Conservation (phyloP, 1,140 invertebrate genomes). For the Eufriesea mexicana region DNA sequence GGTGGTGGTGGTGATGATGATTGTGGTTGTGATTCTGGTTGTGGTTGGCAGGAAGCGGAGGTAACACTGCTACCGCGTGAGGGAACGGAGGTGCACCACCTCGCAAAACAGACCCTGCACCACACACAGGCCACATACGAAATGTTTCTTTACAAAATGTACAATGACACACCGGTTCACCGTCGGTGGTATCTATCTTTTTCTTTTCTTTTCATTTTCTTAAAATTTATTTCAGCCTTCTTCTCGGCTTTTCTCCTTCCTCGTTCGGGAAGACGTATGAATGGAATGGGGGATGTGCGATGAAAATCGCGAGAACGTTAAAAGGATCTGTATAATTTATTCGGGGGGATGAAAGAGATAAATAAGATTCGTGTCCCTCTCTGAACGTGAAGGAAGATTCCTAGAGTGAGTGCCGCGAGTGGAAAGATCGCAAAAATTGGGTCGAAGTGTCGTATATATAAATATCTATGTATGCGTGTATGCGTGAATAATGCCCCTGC, state of each 20-base stretch:
- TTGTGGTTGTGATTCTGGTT: constrained; percentile 78
- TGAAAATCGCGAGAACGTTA: neutral
- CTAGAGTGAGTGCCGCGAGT: constrained; percentile 35
- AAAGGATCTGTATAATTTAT: neutral
- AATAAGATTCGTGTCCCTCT: neutral
- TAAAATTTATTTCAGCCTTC: neutral
- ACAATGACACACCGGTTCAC: constrained; percentile 31
- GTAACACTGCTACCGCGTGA: constrained; percentile 86
- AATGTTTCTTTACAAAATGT: constrained; percentile 54
- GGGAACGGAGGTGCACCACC: constrained; percentile 83
- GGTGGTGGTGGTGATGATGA: constrained; percentile 71
- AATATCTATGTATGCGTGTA: constrained; percentile 23
- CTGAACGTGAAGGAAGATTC: neutral
- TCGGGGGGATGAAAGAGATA: neutral
- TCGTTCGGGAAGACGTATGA: neutral
- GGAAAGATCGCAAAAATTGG: constrained; percentile 12
- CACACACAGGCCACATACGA: constrained; percentile 77
- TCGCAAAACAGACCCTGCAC: constrained; percentile 79
- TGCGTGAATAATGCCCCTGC: constrained; percentile 39
- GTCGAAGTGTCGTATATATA: constrained; percentile 17
- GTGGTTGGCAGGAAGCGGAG: constrained; percentile 83
- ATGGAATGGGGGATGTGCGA: no score
- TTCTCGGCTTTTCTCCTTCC: neutral
- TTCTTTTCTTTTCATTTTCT: neutral
- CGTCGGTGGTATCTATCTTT: no score